Percentiles rank a stretch among this genome's conserved stretches.
Conservation (phyloP, 2,888 invertebrate genomes). For the Phyllotreta cruciferae region DNA sequence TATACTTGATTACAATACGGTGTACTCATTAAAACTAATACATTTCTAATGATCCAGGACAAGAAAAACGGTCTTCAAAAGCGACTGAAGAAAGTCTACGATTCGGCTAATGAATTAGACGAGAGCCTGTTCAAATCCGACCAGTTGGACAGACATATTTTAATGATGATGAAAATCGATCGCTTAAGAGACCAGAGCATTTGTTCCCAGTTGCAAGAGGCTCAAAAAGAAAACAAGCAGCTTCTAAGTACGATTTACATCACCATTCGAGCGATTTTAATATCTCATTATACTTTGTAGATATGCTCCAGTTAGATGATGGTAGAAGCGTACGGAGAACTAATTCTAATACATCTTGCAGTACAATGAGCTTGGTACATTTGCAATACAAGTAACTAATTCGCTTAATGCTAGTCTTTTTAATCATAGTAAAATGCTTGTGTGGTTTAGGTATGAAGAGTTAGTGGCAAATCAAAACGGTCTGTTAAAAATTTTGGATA, state of each 20-base stretch:
- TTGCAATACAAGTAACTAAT: slow-evolving; percentile 64
- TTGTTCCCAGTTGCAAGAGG: slow-evolving; percentile 49
- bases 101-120: slow-evolving; percentile 43
- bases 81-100: slow-evolving; percentile 32
- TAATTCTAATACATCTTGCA: slow-evolving; percentile 59
- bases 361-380: slow-evolving; percentile 65
- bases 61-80: slow-evolving; percentile 34
- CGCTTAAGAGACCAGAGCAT: slow-evolving; percentile 46
- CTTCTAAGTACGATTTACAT: slow-evolving; percentile 46
- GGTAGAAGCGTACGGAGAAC: slow-evolving; percentile 32
- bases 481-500: slow-evolving; percentile 52
- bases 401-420: neutral
- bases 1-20: slow-evolving; percentile 2
- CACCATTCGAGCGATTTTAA: neutral
- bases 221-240: slow-evolving; percentile 52
- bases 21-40: slow-evolving; percentile 9
- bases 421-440: neutral
- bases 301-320: slow-evolving; percentile 46
- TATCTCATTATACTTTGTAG: slow-evolving; percentile 30
- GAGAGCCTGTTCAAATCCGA: slow-evolving; percentile 47
- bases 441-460: slow-evolving; percentile 52
- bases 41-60: slow-evolving; percentile 23
- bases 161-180: slow-evolving; percentile 47
- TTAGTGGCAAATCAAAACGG: slow-evolving; percentile 52
- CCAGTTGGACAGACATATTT: slow-evolving; percentile 47